Conservation (phyloP, 2,113 vertebrate species). For the Gymnocephalus cernua region DNA sequence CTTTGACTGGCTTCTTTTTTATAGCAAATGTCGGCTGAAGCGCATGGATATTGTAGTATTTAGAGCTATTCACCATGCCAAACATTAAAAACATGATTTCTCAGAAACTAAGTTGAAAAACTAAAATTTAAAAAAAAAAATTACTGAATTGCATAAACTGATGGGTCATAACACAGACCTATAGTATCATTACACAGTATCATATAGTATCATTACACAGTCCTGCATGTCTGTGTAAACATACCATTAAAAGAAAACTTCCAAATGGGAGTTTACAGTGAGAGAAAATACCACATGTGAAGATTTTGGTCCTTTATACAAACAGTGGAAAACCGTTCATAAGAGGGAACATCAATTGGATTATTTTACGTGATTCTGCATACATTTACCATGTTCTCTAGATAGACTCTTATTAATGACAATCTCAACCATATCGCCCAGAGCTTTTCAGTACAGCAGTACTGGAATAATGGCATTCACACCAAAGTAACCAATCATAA, state of each 20-base stretch:
- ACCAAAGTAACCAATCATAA: slow-evolving; percentile 20
- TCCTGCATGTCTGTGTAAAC: too few species aligned
- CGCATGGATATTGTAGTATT: background rate
- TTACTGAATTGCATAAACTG: too few species aligned
- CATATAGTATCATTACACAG: background rate
- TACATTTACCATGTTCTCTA: background rate
- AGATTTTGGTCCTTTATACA: background rate
- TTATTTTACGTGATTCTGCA: background rate
- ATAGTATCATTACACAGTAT: background rate
- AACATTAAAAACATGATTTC: background rate
- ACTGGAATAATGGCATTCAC: background rate
- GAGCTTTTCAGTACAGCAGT: background rate
- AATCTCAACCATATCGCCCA: background rate
- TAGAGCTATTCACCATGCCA: background rate
- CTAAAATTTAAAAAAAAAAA: too few species aligned
- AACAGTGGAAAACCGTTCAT: background rate
- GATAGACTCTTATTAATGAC: background rate
- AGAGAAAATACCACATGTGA: background rate
- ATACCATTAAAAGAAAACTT: background rate
- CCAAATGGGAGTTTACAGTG: background rate
- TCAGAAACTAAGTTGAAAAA: background rate
- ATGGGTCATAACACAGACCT: background rate
- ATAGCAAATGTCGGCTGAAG: background rate
- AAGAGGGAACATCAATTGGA: background rate
- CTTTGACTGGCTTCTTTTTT: background rate